Conservation (phyloP, 2,113 vertebrate genomes). For the Dicrurus megarhynchus region DNA sequence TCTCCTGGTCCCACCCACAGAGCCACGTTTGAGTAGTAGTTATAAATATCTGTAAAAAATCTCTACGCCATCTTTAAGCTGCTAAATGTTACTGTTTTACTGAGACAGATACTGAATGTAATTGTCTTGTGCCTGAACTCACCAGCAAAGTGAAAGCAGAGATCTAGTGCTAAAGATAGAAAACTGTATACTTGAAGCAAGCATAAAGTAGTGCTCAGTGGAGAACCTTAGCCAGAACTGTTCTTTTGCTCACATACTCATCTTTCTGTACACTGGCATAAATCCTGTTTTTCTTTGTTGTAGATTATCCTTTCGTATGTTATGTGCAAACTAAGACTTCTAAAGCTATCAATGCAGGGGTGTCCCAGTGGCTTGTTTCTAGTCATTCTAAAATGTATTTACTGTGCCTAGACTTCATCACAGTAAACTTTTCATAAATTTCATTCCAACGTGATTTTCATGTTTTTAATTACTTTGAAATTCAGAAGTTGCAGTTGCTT, state of each 20-base stretch:
- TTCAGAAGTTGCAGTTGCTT: slow-evolving; percentile 43
- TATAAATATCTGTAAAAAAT: slow-evolving; percentile 22
- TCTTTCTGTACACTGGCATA: neutral
- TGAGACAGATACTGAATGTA: slow-evolving; percentile 83
- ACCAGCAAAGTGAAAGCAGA: slow-evolving; percentile 72
- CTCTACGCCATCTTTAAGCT: slow-evolving; percentile 66
- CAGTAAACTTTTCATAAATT: slow-evolving; percentile 38
- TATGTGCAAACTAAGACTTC: neutral
- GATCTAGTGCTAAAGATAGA: slow-evolving; percentile 27
- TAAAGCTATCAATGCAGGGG: neutral
- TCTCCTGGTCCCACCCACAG: slow-evolving; percentile 89
- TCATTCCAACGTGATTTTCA: slow-evolving; percentile 55
- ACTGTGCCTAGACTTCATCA: slow-evolving; percentile 21
- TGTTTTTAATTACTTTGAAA: slow-evolving; percentile 32
- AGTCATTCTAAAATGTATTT: slow-evolving; percentile 36
- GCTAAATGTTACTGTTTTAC: slow-evolving; percentile 77
- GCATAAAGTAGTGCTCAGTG: neutral
- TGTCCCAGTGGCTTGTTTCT: neutral
- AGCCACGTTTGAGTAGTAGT: slow-evolving; percentile 83
- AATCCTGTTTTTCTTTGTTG: slow-evolving; percentile 4
- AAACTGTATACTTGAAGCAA: slow-evolving; percentile 42
- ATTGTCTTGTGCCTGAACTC: slow-evolving; percentile 75
- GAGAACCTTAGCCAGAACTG: neutral
- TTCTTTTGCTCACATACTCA: neutral
- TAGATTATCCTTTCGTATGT: neutral